Conservation (phyloP, 1,140 invertebrate genomes). For the Plutomurus gul region DNA sequence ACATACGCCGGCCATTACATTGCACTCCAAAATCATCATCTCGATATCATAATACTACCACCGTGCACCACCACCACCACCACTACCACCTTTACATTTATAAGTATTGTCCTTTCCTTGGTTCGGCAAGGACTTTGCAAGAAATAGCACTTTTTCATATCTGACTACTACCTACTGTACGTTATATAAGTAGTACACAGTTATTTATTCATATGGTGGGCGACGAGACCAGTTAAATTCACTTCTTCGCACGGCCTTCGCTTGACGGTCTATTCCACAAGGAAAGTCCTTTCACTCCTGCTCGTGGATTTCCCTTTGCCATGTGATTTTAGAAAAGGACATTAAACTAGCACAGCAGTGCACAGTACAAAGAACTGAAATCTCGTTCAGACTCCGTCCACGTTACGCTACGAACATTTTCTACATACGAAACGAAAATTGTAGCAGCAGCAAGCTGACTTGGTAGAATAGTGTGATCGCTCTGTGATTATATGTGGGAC, state of each 20-base stretch:
- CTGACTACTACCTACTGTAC: not conserved
- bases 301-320: not conserved
- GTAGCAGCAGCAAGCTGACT: not conserved
- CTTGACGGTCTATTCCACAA: not conserved
- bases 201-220: constrained; percentile 19
- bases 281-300: not conserved
- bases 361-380: not conserved
- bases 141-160: not conserved
- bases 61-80: not conserved
- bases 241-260: not conserved
- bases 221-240: not conserved
- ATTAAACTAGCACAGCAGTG: not conserved
- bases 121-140: not conserved
- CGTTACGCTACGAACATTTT: not conserved
- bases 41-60: not conserved
- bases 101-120: not conserved
- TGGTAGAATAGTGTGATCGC: not conserved
- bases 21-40: not conserved
- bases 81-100: not conserved
- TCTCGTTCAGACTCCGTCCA: not conserved
- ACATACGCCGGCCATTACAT: not conserved
- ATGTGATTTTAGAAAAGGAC: not conserved
- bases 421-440: not conserved
- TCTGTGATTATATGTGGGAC: constrained; percentile 6
- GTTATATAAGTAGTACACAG: not conserved